Evolutionary conservation across 1,140 invertebrate species (phyloP), one percentile per base, ranked within the genome.

Genomic region (Vollenhovia emeryi): DNA sequence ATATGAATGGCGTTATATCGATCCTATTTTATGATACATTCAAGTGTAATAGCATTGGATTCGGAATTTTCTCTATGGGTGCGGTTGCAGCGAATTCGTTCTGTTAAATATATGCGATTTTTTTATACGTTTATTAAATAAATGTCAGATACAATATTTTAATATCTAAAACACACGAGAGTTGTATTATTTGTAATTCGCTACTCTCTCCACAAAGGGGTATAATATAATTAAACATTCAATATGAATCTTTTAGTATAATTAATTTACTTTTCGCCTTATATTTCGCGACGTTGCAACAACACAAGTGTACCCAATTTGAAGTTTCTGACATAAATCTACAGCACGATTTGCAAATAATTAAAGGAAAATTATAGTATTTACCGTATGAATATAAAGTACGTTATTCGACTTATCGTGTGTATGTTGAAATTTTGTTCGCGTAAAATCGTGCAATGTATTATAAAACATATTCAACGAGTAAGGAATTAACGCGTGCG

Each of bases 171-270:
- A 7, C 3, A 48, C 1, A 48, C 15, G 50, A 50, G n/a, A 21
- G 13, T n/a, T 11, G 36, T 15, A n/a, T 27, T 27, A 24, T 66
- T 27, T 24, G 21, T 78, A 50, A 66, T 66, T 36, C 18, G 52
- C 40, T 8, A 33, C 2, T 78, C 1, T 2, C 2, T 78, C 1
- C 4, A 7, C 18, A 50, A 43, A 62, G 18, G n/a, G 11, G n/a
- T n/a, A 24, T 18, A 36, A 75, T 43, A 30, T 21, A 55, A 74
- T 74, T 33, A 73, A 15, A 43, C 11, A 43, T 76, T 60, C 57
- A 57, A 74, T 8, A 74, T 57, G 15, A 21, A 40, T 40, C 27
- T 45, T 21, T 50, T 11, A 21, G 2, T 43, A 0, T 43, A 2
- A 43, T 60, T 27, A 18, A 13, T 33, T 48, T 9, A 45, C 15